A percentile compares a stretch with the other conserved stretches of the same genome.
Evolutionary conservation across 2,888 invertebrate species (phyloP).

Genomic region (Cylindroiulus punctatus): DNA sequence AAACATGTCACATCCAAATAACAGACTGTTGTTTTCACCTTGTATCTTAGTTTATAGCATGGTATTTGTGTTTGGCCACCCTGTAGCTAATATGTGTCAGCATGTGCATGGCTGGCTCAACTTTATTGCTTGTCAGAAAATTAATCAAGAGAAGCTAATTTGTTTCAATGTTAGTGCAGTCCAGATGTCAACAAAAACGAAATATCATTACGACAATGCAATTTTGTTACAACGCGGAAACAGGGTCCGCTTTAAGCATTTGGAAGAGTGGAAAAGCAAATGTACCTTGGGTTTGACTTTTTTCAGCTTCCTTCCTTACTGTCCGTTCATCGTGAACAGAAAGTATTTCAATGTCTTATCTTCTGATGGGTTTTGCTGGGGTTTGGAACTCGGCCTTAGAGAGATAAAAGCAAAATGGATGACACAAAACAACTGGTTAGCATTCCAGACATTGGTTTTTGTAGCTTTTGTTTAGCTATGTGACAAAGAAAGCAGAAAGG

Average conservation of each 20-base stretch:
- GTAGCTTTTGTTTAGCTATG: not conserved
- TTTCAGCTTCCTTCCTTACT: not conserved
- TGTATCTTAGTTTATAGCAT: too few species aligned
- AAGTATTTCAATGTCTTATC: constrained; percentile 29
- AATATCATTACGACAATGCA: not conserved
- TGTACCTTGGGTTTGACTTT: not conserved
- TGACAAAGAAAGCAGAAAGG: not conserved
- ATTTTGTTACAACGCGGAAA: not conserved
- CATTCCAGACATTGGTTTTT: constrained; percentile 15
- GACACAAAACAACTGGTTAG: constrained; percentile 42
- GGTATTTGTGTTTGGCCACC: too few species aligned
- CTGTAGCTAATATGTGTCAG: too few species aligned
- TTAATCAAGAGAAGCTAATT: not conserved
- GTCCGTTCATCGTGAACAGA: not conserved
- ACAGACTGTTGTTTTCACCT: too few species aligned
- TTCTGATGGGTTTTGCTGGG: not conserved
- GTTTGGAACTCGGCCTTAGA: not conserved
- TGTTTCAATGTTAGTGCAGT: not conserved
- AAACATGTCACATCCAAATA: too few species aligned
- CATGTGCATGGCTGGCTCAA: not conserved
- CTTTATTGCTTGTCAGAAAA: not conserved
- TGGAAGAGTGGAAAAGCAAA: not conserved
- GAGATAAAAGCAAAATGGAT: not conserved
- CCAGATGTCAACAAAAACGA: not conserved
- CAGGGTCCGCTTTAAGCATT: not conserved